Conservation (phyloP, 2,888 invertebrate genomes). For the Idaea straminata region DNA sequence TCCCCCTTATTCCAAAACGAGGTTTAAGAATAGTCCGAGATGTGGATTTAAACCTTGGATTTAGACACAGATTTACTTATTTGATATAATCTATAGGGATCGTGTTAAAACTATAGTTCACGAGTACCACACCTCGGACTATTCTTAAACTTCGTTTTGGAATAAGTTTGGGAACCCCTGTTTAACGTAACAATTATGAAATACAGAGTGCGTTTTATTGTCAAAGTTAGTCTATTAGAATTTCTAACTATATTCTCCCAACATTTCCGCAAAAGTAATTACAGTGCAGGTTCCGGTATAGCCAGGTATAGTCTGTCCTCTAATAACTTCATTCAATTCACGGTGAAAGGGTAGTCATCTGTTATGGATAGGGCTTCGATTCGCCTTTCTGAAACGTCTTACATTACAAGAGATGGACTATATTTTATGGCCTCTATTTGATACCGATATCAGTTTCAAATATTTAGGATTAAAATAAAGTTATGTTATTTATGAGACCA, state of each 20-base stretch:
- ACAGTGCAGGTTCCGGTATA: background rate
- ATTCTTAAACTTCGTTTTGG: too few species aligned
- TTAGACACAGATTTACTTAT: too few species aligned
- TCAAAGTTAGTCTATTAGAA: background rate
- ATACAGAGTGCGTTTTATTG: background rate
- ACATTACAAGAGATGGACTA: conserved; percentile 32
- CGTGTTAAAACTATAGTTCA: too few species aligned
- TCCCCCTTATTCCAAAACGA: too few species aligned
- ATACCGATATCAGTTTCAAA: background rate
- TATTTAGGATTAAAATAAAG: background rate
- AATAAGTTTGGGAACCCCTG: too few species aligned
- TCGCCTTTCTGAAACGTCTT: conserved; percentile 29
- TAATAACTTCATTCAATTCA: conserved; percentile 20
- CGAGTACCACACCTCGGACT: too few species aligned
- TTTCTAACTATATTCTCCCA: background rate
- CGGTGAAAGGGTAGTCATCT: conserved; percentile 22
- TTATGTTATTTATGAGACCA: too few species aligned
- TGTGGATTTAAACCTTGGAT: too few species aligned
- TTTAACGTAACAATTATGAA: background rate
- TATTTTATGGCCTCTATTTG: conserved; percentile 27
- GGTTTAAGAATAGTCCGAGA: too few species aligned
- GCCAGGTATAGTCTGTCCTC: conserved; percentile 4
- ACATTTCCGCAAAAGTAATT: background rate
- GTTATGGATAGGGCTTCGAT: conserved; percentile 25
- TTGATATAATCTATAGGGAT: too few species aligned